Evolutionary conservation across 2,888 invertebrate genomes (phyloP).

Genomic region (Zaprionus lineosus): DNA sequence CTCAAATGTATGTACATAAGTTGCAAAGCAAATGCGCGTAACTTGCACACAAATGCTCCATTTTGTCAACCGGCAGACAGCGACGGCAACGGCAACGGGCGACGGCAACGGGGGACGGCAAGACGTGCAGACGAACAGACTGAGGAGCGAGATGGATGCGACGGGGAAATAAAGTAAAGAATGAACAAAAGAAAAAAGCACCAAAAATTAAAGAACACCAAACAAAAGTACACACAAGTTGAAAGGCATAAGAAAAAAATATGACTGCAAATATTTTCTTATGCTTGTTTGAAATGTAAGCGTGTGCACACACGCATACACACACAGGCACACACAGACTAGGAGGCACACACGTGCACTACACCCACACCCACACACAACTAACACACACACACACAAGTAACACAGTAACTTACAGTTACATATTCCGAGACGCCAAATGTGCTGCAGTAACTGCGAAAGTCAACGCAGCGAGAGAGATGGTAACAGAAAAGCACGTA

Average conservation of each 20-base stretch:
- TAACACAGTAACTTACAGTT: too few species aligned
- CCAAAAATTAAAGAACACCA: constrained; percentile 48
- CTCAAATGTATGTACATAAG: constrained; percentile 37
- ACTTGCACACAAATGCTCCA: constrained; percentile 28
- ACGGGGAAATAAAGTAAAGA: background rate
- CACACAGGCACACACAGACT: constrained; percentile 10
- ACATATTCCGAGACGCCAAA: too few species aligned
- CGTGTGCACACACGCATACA: constrained; percentile 21
- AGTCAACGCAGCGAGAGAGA: constrained; percentile 9
- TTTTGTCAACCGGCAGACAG: constrained; percentile 13
- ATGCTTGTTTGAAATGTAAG: constrained; percentile 67
- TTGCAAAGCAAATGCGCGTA: constrained; percentile 54
- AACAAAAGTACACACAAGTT: constrained; percentile 64
- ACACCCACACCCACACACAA: too few species aligned
- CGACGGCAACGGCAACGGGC: too few species aligned
- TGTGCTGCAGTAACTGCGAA: constrained; percentile 36
- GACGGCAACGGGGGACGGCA: too few species aligned
- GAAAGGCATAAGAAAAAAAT: constrained; percentile 38
- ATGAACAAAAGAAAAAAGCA: constrained; percentile 15
- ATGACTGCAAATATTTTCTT: constrained; percentile 72
- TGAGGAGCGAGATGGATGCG: background rate
- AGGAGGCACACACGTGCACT: constrained; percentile 30
- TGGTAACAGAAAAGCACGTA: constrained; percentile 3
- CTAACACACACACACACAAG: too few species aligned
- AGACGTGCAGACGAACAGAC: background rate